Conservation (phyloP, 2,113 vertebrate genomes). For the Candoia aspera region DNA sequence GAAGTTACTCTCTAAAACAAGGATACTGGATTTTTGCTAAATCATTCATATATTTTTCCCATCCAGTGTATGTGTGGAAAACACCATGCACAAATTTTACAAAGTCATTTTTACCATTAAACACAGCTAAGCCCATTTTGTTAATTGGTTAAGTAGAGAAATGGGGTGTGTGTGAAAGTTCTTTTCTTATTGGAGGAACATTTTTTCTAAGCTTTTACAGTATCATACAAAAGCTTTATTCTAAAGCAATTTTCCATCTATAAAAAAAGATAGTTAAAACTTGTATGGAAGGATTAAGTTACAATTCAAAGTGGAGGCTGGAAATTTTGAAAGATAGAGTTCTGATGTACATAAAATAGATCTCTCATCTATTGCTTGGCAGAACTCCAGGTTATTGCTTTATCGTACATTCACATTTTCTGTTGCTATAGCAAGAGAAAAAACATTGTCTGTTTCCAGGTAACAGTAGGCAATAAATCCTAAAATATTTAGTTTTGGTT, state of each 20-base stretch:
- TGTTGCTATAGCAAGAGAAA: constrained; percentile 69
- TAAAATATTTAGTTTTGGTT: constrained; percentile 65
- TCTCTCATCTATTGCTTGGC: constrained; percentile 61
- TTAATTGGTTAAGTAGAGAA: not conserved
- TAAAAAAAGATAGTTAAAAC: not conserved
- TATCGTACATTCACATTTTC: constrained; percentile 49
- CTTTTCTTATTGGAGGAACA: constrained; percentile 5
- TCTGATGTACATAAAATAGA: constrained; percentile 36
- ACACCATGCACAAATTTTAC: no score
- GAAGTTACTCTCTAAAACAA: no score
- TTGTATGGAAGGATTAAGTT: constrained; percentile 7
- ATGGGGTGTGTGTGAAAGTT: constrained; percentile 26
- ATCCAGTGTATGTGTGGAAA: no score
- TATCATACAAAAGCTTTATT: not conserved
- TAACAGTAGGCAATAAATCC: constrained; percentile 64
- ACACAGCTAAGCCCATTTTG: not conserved
- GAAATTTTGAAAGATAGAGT: constrained; percentile 26
- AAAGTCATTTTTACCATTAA: not conserved
- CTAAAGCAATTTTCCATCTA: constrained; percentile 12
- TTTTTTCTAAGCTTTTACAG: not conserved
- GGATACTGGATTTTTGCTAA: no score
- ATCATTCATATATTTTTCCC: no score
- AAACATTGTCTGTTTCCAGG: constrained; percentile 70
- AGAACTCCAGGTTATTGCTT: constrained; percentile 67
- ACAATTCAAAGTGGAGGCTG: constrained; percentile 33